These are phyloP conservation scores for Otus sunia DNA, from an alignment of 2,113 vertebrate species.

Conservation along the genomic window DNA sequence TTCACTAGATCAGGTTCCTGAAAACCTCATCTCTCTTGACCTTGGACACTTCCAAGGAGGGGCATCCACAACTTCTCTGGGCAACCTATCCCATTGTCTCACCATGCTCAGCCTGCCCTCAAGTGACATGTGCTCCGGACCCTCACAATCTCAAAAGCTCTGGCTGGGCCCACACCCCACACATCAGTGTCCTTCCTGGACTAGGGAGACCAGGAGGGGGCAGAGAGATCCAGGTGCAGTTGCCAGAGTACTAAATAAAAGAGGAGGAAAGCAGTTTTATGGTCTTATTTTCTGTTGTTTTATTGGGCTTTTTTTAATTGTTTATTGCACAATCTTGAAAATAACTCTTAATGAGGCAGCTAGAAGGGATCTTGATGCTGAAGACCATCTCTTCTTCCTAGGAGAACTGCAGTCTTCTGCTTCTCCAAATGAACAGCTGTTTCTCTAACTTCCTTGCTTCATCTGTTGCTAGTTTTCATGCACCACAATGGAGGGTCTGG, in stretches of 20 bases:
- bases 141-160: background rate
- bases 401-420: background rate
- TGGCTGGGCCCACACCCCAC: rapidly evolving
- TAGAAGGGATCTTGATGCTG: background rate
- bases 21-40: background rate
- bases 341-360: background rate
- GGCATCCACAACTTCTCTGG: background rate
- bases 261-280: background rate
- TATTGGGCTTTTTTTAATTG: background rate
- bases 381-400: background rate
- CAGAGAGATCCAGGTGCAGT: background rate
- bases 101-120: background rate
- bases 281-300: background rate
- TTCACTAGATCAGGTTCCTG: background rate
- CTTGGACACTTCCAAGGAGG: background rate
- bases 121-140: rapidly evolving
- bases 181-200: background rate
- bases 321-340: background rate
- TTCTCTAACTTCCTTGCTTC: background rate
- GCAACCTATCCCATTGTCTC: background rate
- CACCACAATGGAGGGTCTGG: rapidly evolving
- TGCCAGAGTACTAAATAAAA: background rate
- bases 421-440: background rate
- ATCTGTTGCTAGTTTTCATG: background rate
- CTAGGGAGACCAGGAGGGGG: background rate